phyloP scores from a whole-genome alignment of 2,888 invertebrate species.

The Bembecia ichneumoniformis region DNA sequence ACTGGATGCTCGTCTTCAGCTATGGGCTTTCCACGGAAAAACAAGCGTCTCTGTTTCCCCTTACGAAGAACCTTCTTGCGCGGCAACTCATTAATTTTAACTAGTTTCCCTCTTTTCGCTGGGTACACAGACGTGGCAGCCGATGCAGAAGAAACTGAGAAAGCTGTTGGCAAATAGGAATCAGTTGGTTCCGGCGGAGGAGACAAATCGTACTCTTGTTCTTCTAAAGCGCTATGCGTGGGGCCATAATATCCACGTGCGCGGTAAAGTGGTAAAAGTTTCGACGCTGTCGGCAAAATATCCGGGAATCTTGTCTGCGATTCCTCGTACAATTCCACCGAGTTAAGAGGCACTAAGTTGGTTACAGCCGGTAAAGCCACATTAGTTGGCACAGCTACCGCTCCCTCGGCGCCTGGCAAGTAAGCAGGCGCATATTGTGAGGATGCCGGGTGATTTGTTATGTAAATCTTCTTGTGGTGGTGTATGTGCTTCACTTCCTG shows the following conservation, averaged over 20 bases:
- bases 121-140: slow-evolving; percentile 23
- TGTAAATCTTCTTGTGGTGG: slow-evolving; percentile 69
- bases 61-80: slow-evolving; percentile 47
- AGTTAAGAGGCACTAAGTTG: slow-evolving; percentile 41
- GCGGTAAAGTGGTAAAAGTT: slow-evolving; percentile 55
- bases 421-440: slow-evolving; percentile 64
- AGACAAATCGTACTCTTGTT: slow-evolving; percentile 46
- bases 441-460: slow-evolving; percentile 61
- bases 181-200: slow-evolving; percentile 37
- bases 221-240: slow-evolving; percentile 41
- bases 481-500: slow-evolving; percentile 71
- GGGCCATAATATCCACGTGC: slow-evolving; percentile 65
- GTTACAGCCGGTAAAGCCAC: slow-evolving; percentile 44
- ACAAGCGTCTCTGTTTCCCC: slow-evolving; percentile 46
- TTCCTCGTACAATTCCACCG: slow-evolving; percentile 50
- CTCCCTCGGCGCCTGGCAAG: slow-evolving; percentile 53
- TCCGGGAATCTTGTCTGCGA: slow-evolving; percentile 29
- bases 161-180: slow-evolving; percentile 32
- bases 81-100: slow-evolving; percentile 46
- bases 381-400: slow-evolving; percentile 49
- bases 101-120: slow-evolving; percentile 50
- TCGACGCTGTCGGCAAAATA: slow-evolving; percentile 38
- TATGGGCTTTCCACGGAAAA: slow-evolving; percentile 30
- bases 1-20: slow-evolving; percentile 53
- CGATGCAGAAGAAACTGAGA: slow-evolving; percentile 25